These are phyloP conservation scores for Marcusenius ussheri DNA, from an alignment of 2,113 vertebrate species.

Conservation along the genomic window DNA sequence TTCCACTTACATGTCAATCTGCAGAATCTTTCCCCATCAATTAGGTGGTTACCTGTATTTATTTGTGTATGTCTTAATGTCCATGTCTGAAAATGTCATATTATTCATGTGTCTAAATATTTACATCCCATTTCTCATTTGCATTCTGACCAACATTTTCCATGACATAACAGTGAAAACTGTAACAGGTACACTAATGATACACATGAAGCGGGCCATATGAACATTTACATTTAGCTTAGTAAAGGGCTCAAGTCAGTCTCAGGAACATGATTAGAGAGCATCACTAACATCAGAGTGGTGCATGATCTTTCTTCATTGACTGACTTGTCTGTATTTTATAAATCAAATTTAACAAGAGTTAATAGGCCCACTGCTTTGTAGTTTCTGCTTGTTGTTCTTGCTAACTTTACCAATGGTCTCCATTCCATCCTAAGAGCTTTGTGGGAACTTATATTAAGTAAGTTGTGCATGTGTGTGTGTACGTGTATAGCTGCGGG, in stretches of 20 bases:
- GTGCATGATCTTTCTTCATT: slow-evolving; percentile 15
- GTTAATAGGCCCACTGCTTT: background rate
- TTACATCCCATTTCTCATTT: too few species aligned
- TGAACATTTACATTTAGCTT: background rate
- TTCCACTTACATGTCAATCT: background rate
- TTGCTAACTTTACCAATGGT: background rate
- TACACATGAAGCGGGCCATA: background rate
- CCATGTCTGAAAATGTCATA: background rate
- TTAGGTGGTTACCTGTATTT: background rate
- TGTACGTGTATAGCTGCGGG: background rate
- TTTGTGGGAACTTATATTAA: background rate
- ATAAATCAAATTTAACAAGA: background rate
- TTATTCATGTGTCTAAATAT: background rate
- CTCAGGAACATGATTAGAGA: background rate
- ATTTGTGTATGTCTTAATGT: background rate
- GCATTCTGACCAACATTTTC: background rate
- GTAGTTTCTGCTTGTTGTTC: background rate
- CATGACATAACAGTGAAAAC: background rate
- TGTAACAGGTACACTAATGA: background rate
- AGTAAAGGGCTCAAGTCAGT: background rate
- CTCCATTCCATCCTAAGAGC: background rate
- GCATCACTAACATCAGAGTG: slow-evolving; percentile 12
- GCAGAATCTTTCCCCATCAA: background rate
- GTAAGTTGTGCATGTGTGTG: background rate
- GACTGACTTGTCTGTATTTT: background rate